Percentiles rank a stretch among this genome's conserved stretches.
phyloP scores from a whole-genome alignment of 2,797 vertebrate species.

The Gadopsis marmoratus region DNA sequence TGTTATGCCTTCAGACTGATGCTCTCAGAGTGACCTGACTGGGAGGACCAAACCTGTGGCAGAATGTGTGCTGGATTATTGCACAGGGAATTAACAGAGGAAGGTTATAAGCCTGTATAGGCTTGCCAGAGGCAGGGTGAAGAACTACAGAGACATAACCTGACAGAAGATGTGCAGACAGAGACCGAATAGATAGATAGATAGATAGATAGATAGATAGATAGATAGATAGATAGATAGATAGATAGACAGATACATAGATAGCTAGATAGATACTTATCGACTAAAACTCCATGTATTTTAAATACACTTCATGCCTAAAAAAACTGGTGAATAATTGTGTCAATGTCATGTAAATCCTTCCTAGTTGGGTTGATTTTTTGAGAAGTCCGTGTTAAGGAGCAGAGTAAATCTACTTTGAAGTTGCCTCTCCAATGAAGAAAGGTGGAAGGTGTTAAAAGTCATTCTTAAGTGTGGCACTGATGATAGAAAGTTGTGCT shows the following conservation, averaged over 20 bases:
- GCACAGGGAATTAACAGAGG: conserved; percentile 68
- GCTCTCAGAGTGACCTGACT: conserved; percentile 49
- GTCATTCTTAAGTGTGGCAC: conserved; percentile 75
- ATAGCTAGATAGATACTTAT: conserved; percentile 1
- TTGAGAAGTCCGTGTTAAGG: conserved; percentile 34
- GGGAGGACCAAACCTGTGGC: conserved; percentile 57
- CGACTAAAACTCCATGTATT: background rate
- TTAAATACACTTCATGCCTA: background rate
- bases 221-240: conserved; percentile 31
- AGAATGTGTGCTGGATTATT: conserved; percentile 59
- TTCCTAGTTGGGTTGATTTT: conserved; percentile 22
- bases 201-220: conserved; percentile 9
- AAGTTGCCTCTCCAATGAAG: conserved; percentile 60
- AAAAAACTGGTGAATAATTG: conserved; percentile 15
- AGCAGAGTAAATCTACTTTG: conserved; percentile 57
- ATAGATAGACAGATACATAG: conserved; percentile 23
- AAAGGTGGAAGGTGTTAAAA: conserved; percentile 73
- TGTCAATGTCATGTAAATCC: conserved; percentile 34
- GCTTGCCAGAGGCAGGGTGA: conserved; percentile 54
- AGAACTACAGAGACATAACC: conserved; percentile 37
- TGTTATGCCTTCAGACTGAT: conserved; percentile 23
- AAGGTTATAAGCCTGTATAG: conserved; percentile 49
- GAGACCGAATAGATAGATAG: conserved; percentile 27
- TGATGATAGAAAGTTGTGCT: conserved; percentile 79
- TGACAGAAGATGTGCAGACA: conserved; percentile 17